Conservation (phyloP, 2,113 vertebrate genomes). For the Taurulus bubalis region DNA sequence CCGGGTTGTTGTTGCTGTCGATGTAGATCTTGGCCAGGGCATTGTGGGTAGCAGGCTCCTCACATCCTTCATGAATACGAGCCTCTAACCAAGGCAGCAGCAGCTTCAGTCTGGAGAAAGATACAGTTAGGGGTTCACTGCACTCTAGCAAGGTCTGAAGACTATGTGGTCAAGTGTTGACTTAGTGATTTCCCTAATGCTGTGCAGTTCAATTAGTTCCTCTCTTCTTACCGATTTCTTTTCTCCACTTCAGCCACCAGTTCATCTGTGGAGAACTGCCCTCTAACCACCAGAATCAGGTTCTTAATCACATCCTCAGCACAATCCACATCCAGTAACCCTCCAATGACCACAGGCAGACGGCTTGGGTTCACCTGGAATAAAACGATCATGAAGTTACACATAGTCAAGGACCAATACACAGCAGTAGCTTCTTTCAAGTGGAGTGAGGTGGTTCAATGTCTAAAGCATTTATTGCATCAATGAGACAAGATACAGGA, state of each 20-base stretch:
- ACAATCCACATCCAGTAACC: conserved; percentile 97
- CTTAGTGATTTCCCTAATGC: not conserved
- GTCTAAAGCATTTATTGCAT: not conserved
- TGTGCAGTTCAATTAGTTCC: not conserved
- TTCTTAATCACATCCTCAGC: conserved; percentile 99
- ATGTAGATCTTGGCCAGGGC: conserved; percentile 99
- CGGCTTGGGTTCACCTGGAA: conserved; percentile 96
- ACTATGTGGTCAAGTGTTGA: not conserved
- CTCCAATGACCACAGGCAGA: conserved; percentile 96
- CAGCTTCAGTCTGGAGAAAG: conserved; percentile 90
- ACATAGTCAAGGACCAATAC: not conserved
- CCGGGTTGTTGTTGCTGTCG: conserved; percentile 99
- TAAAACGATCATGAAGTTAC: not conserved
- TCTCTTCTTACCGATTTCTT: conserved; percentile 90
- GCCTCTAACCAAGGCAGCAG: conserved; percentile 97
- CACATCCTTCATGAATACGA: conserved; percentile 97
- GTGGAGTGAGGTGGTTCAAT: not conserved
- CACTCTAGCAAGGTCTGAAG: not conserved
- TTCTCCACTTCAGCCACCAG: conserved; percentile 99
- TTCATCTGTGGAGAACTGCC: conserved; percentile 98
- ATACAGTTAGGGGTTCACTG: not conserved
- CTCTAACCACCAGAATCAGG: conserved; percentile 96
- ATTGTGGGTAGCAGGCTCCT: conserved; percentile 98
- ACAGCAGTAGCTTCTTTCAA: not conserved
- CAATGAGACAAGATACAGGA: not conserved